phyloP scores from a whole-genome alignment of 2,797 vertebrate species.

The Picus viridis region DNA sequence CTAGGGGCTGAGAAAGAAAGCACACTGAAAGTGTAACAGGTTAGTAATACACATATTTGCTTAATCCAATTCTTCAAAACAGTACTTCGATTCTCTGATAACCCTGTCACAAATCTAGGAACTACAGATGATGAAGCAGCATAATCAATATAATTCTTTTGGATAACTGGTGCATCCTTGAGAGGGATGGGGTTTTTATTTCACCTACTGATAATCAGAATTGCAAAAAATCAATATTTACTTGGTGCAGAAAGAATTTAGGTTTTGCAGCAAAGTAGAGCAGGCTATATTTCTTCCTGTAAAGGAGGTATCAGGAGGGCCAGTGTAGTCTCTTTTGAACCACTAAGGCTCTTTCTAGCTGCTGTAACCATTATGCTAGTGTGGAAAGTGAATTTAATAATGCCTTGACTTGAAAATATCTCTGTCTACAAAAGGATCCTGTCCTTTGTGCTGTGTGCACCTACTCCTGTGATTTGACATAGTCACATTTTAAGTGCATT shows the following conservation, averaged over 20 bases:
- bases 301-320: background rate
- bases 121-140: background rate
- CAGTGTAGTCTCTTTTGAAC: background rate
- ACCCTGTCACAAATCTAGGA: background rate
- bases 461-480: accelerated
- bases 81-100: background rate
- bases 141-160: background rate
- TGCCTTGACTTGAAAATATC: background rate
- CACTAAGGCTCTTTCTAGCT: background rate
- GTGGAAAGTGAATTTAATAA: background rate
- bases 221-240: slow-evolving; percentile 15
- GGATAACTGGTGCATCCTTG: background rate
- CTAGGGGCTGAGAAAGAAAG: background rate
- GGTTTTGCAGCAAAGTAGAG: background rate
- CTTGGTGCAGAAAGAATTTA: background rate
- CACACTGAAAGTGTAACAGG: background rate
- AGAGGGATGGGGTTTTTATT: background rate
- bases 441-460: background rate
- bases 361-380: background rate
- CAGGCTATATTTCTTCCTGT: background rate
- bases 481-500: background rate
- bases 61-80: background rate
- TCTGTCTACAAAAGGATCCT: background rate
- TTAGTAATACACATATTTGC: background rate
- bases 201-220: slow-evolving; percentile 13